Conservation (phyloP, 1,140 invertebrate genomes). For the Apocrypta bakeri region DNA sequence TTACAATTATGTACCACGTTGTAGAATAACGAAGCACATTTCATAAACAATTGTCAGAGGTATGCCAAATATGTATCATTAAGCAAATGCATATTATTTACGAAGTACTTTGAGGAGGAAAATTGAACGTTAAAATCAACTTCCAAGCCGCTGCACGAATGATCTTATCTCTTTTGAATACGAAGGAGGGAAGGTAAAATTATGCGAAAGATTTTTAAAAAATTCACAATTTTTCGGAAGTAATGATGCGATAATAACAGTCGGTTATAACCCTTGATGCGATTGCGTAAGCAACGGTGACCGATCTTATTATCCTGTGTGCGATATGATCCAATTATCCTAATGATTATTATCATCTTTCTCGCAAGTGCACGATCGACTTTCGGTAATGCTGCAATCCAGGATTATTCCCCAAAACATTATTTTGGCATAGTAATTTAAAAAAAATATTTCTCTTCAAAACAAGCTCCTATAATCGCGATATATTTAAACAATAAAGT, state of each 20-base stretch:
- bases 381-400: neutral
- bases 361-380: neutral
- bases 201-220: conserved; percentile 2
- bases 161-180: neutral
- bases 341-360: conserved; percentile 18
- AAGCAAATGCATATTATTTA: neutral
- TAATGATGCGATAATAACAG: conserved; percentile 21
- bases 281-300: conserved; percentile 15
- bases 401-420: neutral
- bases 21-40: neutral
- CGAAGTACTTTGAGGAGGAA: neutral
- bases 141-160: neutral
- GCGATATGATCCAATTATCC: conserved; percentile 22
- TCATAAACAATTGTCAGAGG: neutral
- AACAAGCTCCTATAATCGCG: too few species aligned
- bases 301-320: conserved; percentile 14
- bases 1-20: neutral
- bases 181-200: neutral
- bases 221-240: conserved; percentile 23
- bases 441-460: too few species aligned
- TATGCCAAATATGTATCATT: conserved; percentile 3
- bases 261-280: neutral
- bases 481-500: too few species aligned
- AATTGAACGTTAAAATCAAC: conserved; percentile 32
- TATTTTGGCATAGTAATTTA: too few species aligned